phyloP scores from a whole-genome alignment of 2,113 vertebrate genomes.

The Noturus placidus region DNA sequence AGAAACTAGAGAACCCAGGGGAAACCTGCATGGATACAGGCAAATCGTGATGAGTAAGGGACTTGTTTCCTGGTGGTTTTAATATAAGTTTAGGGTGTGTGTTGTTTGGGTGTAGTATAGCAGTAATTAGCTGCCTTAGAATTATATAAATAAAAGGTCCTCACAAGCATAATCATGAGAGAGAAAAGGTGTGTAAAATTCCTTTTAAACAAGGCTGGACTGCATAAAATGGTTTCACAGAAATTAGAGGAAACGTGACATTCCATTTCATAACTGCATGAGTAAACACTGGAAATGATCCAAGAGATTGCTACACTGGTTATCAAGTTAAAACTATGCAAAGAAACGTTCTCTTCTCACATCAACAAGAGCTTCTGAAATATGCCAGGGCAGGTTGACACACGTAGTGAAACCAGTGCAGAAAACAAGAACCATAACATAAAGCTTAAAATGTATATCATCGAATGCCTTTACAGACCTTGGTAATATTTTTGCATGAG shows the following conservation, averaged over 20 bases:
- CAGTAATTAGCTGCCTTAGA: not conserved
- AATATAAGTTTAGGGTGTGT: not conserved
- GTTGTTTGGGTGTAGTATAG: not conserved
- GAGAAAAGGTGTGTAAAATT: not conserved
- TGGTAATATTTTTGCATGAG: not conserved
- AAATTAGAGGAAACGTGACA: not conserved
- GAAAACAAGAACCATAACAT: not conserved
- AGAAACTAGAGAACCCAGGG: not conserved
- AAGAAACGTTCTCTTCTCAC: not conserved
- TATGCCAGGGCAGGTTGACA: not conserved
- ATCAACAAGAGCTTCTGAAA: not conserved
- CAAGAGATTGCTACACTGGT: not conserved
- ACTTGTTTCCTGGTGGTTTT: not conserved
- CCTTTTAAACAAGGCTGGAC: not conserved
- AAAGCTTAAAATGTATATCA: not conserved
- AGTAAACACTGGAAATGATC: not conserved
- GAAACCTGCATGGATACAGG: not conserved
- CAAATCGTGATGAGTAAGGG: not conserved
- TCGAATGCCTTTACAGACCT: not conserved
- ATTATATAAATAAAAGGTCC: not conserved
- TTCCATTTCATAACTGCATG: not conserved
- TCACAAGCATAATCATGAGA: not conserved
- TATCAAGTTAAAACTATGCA: conserved; percentile 1
- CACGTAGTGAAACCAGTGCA: not conserved
- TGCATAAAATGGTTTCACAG: not conserved